Conservation (phyloP, 53 echinoderm and acorn worm genomes). For the Glandiceps talaboti region DNA sequence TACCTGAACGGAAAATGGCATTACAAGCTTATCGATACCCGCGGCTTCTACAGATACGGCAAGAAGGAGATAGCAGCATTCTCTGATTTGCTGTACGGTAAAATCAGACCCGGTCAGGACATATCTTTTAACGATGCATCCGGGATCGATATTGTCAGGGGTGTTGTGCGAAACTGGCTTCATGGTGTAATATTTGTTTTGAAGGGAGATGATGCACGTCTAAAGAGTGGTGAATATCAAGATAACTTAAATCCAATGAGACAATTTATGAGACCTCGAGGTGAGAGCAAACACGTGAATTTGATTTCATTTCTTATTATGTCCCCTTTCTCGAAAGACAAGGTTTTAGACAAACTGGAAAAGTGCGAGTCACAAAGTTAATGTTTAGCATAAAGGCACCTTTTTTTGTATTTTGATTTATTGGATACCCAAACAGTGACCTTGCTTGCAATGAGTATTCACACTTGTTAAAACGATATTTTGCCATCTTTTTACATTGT, state of each 20-base stretch:
- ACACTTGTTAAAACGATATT: too few relatives aligned
- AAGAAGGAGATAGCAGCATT: neutral
- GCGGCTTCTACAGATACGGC: neutral
- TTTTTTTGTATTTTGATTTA: too few relatives aligned
- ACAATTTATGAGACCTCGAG: neutral
- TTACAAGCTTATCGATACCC: neutral
- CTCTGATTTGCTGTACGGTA: neutral
- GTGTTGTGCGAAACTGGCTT: neutral
- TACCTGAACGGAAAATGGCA: neutral
- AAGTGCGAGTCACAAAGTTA: too few relatives aligned
- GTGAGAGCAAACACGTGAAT: too few relatives aligned
- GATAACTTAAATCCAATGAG: neutral
- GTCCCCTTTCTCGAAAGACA: too few relatives aligned
- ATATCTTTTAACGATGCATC: neutral
- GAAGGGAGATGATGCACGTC: neutral
- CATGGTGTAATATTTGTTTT: neutral
- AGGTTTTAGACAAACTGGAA: too few relatives aligned
- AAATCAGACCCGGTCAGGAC: neutral
- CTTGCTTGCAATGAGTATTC: too few relatives aligned
- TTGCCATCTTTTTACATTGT: too few relatives aligned
- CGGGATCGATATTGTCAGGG: neutral
- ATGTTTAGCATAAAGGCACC: too few relatives aligned
- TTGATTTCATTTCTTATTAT: too few relatives aligned
- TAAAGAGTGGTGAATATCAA: neutral
- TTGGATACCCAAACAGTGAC: too few relatives aligned